Evolutionary conservation across 2,888 invertebrate species (phyloP).

Genomic region (Drosophila heteroneura): DNA sequence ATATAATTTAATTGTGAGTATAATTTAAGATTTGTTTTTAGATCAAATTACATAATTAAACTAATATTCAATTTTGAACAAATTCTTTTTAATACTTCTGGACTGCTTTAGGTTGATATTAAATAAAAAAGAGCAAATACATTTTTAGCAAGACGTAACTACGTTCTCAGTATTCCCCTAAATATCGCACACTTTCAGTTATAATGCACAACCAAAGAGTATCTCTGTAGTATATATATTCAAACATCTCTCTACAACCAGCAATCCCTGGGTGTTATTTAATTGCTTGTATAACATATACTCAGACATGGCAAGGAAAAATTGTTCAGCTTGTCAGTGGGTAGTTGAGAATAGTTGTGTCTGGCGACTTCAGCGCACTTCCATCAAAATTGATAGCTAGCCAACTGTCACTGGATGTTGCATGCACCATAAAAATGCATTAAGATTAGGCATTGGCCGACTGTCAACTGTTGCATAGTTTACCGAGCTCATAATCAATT

Average conservation of each 20-base stretch:
- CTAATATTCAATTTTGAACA: background rate
- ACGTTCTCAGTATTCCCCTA: background rate
- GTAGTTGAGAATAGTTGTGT: background rate
- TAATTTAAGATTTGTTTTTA: background rate
- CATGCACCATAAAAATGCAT: slow-evolving; percentile 42
- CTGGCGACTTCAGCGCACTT: background rate
- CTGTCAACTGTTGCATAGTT: slow-evolving; percentile 42
- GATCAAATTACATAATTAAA: background rate
- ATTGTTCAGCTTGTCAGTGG: background rate
- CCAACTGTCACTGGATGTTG: slow-evolving; percentile 20
- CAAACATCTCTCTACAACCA: no score
- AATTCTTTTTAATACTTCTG: background rate
- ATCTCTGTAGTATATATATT: background rate
- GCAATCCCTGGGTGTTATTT: background rate
- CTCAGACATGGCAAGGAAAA: background rate
- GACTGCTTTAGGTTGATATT: background rate
- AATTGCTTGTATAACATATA: background rate
- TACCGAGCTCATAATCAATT: slow-evolving; percentile 76
- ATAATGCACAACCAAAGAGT: background rate
- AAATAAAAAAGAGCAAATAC: background rate
- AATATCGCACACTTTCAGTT: background rate
- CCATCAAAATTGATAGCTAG: background rate
- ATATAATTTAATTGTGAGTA: background rate
- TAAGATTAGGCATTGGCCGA: slow-evolving; percentile 35
- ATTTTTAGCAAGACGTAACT: background rate